Base-by-base conservation (phyloP, 2,797 vertebrate species). In the Chelon labrosus region DNA sequence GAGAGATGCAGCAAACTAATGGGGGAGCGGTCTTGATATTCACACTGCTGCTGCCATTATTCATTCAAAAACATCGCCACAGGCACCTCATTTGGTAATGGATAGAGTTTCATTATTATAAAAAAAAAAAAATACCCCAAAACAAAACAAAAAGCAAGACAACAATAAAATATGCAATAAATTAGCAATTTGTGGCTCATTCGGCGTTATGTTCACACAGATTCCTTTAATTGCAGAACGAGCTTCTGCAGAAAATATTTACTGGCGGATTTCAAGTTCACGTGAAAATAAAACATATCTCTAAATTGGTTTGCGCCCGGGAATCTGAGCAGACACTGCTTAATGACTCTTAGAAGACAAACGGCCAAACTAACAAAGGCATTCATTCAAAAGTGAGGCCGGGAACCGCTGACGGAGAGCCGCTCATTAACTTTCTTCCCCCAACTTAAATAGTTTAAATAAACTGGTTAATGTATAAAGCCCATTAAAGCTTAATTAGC, bases 21-120 rank as follows among this genome's bases (percentile, higher is more conserved):
- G 63, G 42, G 22, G 31, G 66, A 83, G 55, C 60, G 53, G 82
- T 67, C 72, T 83, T 66, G 37, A 81, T 81, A 76, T 80, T 81
- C 73, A 80, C 79, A 63, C 51, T 5, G 67, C 67, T 65, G 37
- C 58, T 47, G 75, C 44, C 79, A 78, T 87, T 85, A 80, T 83
- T 86, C 69, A 69, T 71, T 75, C 71, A 69, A 66, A 67, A 63
- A 70, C 35, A 73, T 69, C 13, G 57, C 77, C 86, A 68, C 37
- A 20, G 80, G 84, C 77, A 44, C n/a, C 81, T 80, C 73, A 75
- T 85, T 87, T 88, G 51, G 70, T 55, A 73, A 72, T 52, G 52
- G 54, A 46, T 49, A 20, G 65, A 81, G 56, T 46, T 68, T 73
- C 56, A 75, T 73, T 7, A 31, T 31, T 31, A 7, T 31, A n/a